Evolutionary conservation across 1,140 invertebrate genomes (phyloP).

Genomic region (Trachymyrmex septentrionalis): DNA sequence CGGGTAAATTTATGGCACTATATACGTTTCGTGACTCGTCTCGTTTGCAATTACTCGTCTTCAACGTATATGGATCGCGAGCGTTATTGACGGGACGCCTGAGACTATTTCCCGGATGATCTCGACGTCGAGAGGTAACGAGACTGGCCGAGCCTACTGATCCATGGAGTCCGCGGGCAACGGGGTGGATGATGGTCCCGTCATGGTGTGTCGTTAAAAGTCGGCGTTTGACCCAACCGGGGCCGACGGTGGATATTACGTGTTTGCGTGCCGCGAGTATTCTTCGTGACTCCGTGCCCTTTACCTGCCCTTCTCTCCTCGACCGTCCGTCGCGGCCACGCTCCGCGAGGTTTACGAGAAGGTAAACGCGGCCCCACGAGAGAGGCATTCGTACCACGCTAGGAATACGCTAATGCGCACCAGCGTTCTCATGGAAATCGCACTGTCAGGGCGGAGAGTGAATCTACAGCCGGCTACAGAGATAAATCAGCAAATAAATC

Average conservation of each 20-base stretch:
- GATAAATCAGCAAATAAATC: constrained; percentile 22
- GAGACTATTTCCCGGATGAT: constrained; percentile 42
- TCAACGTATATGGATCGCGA: constrained; percentile 56
- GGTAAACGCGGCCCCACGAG: constrained; percentile 37
- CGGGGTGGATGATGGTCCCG: constrained; percentile 14
- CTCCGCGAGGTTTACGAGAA: constrained; percentile 68
- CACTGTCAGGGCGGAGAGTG: constrained; percentile 27
- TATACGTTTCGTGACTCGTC: constrained; percentile 51
- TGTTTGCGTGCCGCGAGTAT: constrained; percentile 62
- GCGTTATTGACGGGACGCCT: constrained; percentile 45
- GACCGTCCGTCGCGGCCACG: constrained; percentile 54
- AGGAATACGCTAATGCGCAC: constrained; percentile 58
- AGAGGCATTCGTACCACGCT: constrained; percentile 28
- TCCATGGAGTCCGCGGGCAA: constrained; percentile 20
- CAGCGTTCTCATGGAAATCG: constrained; percentile 55
- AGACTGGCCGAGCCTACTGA: constrained; percentile 30
- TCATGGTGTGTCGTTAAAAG: constrained; percentile 65
- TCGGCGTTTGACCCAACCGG: constrained; percentile 67
- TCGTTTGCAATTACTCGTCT: constrained; percentile 58
- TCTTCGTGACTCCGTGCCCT: constrained; percentile 63
- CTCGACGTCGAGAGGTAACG: constrained; percentile 35
- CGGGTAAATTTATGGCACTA: constrained; percentile 49
- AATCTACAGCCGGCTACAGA: constrained; percentile 2
- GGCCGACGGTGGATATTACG: constrained; percentile 64
- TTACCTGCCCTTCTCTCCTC: constrained; percentile 40